These are phyloP conservation scores for Ferrisia virgata DNA, from an alignment of 2,888 invertebrate genomes.

Conservation along the genomic window DNA sequence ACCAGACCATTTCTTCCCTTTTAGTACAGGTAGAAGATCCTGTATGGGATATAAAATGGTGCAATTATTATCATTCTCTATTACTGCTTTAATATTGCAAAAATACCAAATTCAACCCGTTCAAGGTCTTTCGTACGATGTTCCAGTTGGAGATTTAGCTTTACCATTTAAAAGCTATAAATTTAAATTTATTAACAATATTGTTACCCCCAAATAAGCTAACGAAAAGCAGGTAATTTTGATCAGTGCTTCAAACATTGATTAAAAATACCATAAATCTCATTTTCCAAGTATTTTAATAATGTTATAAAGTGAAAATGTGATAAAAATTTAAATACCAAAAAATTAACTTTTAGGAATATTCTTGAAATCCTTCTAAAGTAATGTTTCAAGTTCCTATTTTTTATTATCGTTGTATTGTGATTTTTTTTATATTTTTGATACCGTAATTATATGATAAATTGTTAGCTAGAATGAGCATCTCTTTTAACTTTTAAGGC, in stretches of 20 bases:
- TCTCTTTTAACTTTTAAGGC: background rate
- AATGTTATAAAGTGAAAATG: background rate
- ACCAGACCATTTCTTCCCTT: conserved; percentile 66
- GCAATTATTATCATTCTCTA: conserved; percentile 60
- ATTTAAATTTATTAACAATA: conserved; percentile 54
- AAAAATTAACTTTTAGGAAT: background rate
- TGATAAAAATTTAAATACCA: background rate
- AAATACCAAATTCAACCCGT: conserved; percentile 58
- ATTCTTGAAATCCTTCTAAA: background rate
- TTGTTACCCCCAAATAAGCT: background rate
- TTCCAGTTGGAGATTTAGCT: conserved; percentile 60
- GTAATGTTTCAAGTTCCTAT: conserved; percentile 7
- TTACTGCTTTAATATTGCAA: conserved; percentile 59
- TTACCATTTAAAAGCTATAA: conserved; percentile 57
- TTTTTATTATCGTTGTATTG: background rate
- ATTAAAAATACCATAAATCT: background rate
- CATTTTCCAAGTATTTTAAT: conserved; percentile 4
- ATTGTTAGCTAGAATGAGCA: background rate
- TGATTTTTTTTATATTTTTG: conserved; percentile 9
- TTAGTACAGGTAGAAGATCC: conserved; percentile 64
- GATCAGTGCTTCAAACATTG: background rate
- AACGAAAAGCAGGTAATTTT: background rate
- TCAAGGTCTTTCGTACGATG: conserved; percentile 55
- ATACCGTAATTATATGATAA: background rate
- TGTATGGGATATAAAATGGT: conserved; percentile 70